Percentiles rank a stretch among this genome's conserved stretches.
Conservation (phyloP, 1,140 invertebrate genomes). For the Aplysia californica region DNA sequence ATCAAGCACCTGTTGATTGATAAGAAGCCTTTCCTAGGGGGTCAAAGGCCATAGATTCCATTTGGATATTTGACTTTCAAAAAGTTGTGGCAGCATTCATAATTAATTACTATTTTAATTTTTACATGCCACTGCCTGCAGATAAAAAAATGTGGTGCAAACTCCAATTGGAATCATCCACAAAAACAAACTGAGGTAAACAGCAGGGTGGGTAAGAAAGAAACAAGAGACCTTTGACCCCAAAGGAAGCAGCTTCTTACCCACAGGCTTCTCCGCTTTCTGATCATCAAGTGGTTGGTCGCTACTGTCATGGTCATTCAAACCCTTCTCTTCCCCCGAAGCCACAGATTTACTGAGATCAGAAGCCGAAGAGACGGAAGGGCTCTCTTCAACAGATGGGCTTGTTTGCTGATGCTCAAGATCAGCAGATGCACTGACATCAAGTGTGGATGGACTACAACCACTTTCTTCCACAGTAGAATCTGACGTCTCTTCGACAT, state of each 20-base stretch:
- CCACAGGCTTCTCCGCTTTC: slow-evolving; percentile 3
- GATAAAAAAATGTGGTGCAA: too few relatives aligned
- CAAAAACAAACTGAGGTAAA: neutral
- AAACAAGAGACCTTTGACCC: slow-evolving; percentile 38
- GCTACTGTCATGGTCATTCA: too few relatives aligned
- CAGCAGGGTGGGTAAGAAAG: neutral
- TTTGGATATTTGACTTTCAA: too few relatives aligned
- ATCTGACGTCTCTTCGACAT: too few relatives aligned
- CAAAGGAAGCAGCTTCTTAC: slow-evolving; percentile 40
- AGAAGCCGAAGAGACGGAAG: too few relatives aligned
- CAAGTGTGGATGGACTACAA: neutral
- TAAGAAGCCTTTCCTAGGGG: slow-evolving; percentile 24
- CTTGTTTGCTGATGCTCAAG: slow-evolving; percentile 1
- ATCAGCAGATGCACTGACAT: slow-evolving; percentile 15
- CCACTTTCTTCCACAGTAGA: neutral
- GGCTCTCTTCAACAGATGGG: neutral
- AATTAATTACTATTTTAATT: too few relatives aligned
- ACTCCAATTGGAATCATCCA: slow-evolving; percentile 42
- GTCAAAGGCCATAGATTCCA: slow-evolving; percentile 31
- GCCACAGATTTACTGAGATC: too few relatives aligned
- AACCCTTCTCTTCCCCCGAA: too few relatives aligned
- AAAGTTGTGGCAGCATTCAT: too few relatives aligned
- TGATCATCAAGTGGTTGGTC: neutral
- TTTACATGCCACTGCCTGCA: too few relatives aligned
- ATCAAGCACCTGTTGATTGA: neutral